Conservation (phyloP, 1,140 invertebrate genomes). For the Alviniconcha marisindica region DNA sequence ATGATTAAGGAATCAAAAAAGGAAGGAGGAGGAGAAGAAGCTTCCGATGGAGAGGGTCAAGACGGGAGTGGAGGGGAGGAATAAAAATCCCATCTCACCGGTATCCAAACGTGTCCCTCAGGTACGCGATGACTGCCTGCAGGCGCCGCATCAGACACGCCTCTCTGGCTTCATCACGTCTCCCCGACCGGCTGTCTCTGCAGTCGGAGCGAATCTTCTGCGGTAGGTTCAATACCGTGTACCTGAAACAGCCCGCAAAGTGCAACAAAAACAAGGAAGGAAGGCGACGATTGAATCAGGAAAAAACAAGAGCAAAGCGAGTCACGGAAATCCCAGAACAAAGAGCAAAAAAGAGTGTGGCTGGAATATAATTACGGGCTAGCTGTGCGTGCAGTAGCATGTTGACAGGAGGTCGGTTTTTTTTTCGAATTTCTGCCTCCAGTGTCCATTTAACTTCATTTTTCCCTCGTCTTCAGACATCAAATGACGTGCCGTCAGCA, state of each 20-base stretch:
- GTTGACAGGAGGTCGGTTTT: too few relatives aligned
- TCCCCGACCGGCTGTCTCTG: not conserved
- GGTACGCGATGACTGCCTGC: not conserved
- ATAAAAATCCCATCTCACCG: not conserved
- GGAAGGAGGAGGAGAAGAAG: too few relatives aligned
- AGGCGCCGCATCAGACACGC: not conserved
- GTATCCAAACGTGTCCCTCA: constrained; percentile 3
- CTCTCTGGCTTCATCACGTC: not conserved
- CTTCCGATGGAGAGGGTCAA: too few relatives aligned
- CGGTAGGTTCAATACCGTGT: constrained; percentile 1
- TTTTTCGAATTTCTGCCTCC: too few relatives aligned
- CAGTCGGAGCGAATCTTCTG: constrained; percentile 24
- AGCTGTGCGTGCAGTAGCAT: too few relatives aligned
- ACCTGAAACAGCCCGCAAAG: not conserved
- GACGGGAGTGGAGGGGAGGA: too few relatives aligned
- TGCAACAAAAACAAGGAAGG: not conserved
- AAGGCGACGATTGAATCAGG: not conserved
- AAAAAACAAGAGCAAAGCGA: not conserved
- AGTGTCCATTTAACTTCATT: too few relatives aligned
- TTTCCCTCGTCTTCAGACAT: too few relatives aligned
- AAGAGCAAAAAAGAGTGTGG: not conserved
- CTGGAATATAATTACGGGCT: not conserved
- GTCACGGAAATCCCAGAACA: not conserved
- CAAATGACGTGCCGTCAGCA: too few relatives aligned
- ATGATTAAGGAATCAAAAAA: too few relatives aligned